Evolutionary conservation across 1,140 invertebrate species (phyloP).

Genomic region (honey bee (Apis mellifera)): DNA sequence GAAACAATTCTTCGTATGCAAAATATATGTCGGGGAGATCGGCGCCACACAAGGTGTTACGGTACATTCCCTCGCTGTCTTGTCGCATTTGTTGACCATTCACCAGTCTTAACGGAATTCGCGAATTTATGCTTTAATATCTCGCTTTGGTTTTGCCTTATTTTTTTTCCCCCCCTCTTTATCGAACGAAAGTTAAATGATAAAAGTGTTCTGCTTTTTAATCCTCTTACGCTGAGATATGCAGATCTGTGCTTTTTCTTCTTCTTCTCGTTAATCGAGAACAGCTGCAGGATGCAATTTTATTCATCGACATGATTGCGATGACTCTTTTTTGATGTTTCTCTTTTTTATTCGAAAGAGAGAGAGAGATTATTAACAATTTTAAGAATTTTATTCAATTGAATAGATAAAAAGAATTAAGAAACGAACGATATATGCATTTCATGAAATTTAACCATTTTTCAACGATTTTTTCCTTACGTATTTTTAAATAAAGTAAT

Average conservation of each 20-base stretch:
- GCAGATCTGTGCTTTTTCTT: not conserved
- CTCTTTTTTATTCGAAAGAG: too few species aligned
- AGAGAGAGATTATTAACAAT: too few species aligned
- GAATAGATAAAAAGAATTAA: not conserved
- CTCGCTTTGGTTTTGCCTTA: not conserved
- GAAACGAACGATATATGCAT: not conserved
- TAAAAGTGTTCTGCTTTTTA: not conserved
- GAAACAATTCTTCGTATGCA: not conserved
- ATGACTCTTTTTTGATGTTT: not conserved
- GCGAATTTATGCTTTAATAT: not conserved
- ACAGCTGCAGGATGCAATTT: not conserved
- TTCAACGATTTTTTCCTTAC: too few species aligned
- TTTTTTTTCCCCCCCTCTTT: not conserved
- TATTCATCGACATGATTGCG: not conserved
- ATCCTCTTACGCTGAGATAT: not conserved
- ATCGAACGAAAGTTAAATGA: not conserved
- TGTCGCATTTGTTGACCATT: not conserved
- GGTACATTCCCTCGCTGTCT: not conserved
- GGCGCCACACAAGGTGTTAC: not conserved
- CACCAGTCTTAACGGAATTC: not conserved
- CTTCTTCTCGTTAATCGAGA: not conserved
- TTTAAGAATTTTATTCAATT: not conserved
- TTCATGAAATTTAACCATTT: not conserved
- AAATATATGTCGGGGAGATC: not conserved
- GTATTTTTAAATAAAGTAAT: not conserved